phyloP scores from a whole-genome alignment of 2,888 invertebrate species.

The Hoplodrina ambigua region DNA sequence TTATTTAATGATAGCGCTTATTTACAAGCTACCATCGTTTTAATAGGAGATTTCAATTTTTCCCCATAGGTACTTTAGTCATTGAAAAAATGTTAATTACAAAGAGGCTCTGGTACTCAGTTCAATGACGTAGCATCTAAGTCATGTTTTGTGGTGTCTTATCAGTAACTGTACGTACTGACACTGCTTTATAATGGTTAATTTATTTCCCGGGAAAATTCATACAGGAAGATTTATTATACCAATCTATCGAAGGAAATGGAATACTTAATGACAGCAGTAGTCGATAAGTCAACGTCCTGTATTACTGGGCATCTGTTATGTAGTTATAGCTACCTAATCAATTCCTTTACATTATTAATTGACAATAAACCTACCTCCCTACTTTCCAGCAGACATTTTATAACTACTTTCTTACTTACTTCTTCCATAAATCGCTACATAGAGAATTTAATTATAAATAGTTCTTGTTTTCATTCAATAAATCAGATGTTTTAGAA shows the following conservation, averaged over 20 bases:
- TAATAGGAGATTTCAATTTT: too few species aligned
- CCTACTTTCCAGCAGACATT: constrained; percentile 12
- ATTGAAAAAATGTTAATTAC: too few species aligned
- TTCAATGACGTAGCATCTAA: too few species aligned
- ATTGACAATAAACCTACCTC: not conserved
- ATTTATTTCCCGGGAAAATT: not conserved
- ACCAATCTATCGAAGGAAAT: constrained; percentile 15
- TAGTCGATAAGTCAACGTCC: not conserved
- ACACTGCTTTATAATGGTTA: not conserved
- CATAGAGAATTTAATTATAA: too few species aligned
- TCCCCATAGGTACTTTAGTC: too few species aligned
- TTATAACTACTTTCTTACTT: constrained; percentile 21
- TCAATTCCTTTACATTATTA: constrained; percentile 9
- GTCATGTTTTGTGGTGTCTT: too few species aligned
- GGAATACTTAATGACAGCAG: constrained; percentile 14
- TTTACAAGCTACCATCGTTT: too few species aligned
- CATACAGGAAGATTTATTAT: not conserved
- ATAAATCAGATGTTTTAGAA: too few species aligned
- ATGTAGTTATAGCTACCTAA: not conserved
- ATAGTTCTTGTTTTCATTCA: too few species aligned
- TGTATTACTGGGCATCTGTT: not conserved
- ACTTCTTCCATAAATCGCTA: not conserved
- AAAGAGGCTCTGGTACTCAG: too few species aligned
- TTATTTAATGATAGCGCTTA: too few species aligned
- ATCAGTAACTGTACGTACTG: too few species aligned